phyloP scores from a whole-genome alignment of 2,113 vertebrate genomes.

The Pardalotus punctatus region DNA sequence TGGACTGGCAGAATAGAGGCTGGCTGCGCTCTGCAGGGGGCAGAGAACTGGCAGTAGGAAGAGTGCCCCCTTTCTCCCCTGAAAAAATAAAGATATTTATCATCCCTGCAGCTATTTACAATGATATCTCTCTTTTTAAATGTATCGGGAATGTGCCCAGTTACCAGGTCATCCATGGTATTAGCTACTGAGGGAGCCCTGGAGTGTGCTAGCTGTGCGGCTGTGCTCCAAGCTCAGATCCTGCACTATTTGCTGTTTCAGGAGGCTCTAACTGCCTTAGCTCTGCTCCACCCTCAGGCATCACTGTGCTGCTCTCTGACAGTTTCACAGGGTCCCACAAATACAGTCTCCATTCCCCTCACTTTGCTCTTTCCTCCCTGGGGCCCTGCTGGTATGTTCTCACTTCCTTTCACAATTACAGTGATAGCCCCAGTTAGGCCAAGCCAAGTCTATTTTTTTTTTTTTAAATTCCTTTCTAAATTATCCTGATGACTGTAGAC shows the following conservation, averaged over 20 bases:
- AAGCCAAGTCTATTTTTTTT: conserved; percentile 1
- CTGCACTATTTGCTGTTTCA: not conserved
- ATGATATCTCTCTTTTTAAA: not conserved
- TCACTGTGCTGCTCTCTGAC: not conserved
- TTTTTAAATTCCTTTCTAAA: not conserved
- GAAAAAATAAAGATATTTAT: not conserved
- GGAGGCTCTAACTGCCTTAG: not conserved
- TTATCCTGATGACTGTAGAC: conserved; percentile 47
- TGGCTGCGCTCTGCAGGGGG: conserved; percentile 21
- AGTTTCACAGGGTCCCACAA: conserved; percentile 23
- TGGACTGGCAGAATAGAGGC: conserved; percentile 42
- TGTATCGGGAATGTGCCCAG: not conserved
- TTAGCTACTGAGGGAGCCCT: not conserved
- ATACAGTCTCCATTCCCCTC: not conserved
- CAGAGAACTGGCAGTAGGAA: conserved; percentile 26
- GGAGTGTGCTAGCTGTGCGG: not conserved
- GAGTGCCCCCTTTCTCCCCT: not conserved
- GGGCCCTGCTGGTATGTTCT: conserved; percentile 19
- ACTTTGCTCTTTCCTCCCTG: conserved; percentile 20
- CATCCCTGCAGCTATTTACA: not conserved
- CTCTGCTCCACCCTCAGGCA: conserved; percentile 37
- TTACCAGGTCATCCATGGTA: not conserved
- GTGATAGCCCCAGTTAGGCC: conserved; percentile 45
- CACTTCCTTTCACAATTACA: conserved; percentile 56
- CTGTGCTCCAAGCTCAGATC: not conserved